Evolutionary conservation across 2,113 vertebrate species (phyloP).

Genomic region (Thymallus thymallus): DNA sequence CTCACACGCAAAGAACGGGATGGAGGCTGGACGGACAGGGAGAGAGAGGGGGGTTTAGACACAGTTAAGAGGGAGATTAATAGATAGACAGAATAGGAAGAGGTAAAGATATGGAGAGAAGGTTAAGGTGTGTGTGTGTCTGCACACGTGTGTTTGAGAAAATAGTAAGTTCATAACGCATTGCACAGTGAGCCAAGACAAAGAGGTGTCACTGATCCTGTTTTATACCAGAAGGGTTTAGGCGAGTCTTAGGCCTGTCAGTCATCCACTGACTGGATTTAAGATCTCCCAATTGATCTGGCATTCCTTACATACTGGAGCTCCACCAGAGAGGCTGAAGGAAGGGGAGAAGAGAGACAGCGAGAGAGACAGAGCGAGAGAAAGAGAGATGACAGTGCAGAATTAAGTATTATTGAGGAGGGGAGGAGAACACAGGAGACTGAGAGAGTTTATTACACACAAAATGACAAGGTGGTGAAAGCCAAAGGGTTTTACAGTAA

Average conservation of each 20-base stretch:
- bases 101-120: neutral
- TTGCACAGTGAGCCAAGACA: constrained; percentile 7
- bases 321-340: constrained; percentile 37
- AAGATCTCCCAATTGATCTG: constrained; percentile 45
- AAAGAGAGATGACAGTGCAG: constrained; percentile 29
- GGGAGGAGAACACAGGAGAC: constrained; percentile 15
- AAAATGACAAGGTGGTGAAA: constrained; percentile 28
- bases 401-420: constrained; percentile 38
- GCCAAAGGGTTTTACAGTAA: constrained; percentile 20
- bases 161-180: neutral
- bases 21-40: constrained; percentile 65
- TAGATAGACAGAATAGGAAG: neutral
- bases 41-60: no score
- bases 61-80: no score
- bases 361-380: constrained; percentile 18
- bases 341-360: constrained; percentile 18
- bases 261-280: constrained; percentile 50
- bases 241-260: constrained; percentile 26
- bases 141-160: constrained; percentile 2
- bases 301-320: constrained; percentile 62
- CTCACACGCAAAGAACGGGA: constrained; percentile 79
- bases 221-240: constrained; percentile 13
- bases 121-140: constrained; percentile 1
- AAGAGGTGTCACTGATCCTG: constrained; percentile 16
- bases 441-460: constrained; percentile 4